A percentile compares a stretch with the other conserved stretches of the same genome.
Evolutionary conservation across 2,888 invertebrate species (phyloP).

Genomic region (Cantharis nigra): DNA sequence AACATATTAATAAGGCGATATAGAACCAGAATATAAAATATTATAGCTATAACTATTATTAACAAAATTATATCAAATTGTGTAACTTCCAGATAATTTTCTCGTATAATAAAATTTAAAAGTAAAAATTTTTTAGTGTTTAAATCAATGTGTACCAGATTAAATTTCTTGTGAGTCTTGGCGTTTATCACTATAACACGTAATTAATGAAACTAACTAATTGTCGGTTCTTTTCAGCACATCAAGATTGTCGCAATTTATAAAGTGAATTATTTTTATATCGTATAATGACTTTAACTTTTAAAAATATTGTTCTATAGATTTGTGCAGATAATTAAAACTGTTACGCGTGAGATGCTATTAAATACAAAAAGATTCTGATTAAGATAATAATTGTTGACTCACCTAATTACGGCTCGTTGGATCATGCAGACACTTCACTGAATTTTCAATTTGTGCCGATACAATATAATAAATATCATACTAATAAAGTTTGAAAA

Average conservation of each 20-base stretch:
- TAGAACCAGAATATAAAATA: too few relatives aligned
- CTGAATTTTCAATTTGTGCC: not conserved
- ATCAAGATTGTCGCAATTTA: not conserved
- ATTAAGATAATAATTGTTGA: conserved; percentile 37
- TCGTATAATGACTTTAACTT: conserved; percentile 3
- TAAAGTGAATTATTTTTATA: conserved; percentile 2
- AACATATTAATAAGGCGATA: too few relatives aligned
- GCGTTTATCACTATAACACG: not conserved
- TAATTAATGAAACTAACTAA: not conserved
- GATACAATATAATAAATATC: not conserved
- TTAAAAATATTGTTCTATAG: conserved; percentile 13
- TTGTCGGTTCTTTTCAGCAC: conserved; percentile 1
- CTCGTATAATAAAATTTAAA: not conserved
- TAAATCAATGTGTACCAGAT: not conserved
- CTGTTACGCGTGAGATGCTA: conserved; percentile 36
- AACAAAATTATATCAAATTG: too few relatives aligned
- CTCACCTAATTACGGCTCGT: conserved; percentile 33
- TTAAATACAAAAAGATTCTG: conserved; percentile 36
- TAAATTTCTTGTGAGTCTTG: not conserved
- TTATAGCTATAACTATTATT: too few relatives aligned
- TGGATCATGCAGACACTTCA: not conserved
- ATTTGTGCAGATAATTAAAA: conserved; percentile 36
- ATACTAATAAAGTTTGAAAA: not conserved
- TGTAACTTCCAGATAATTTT: too few relatives aligned
- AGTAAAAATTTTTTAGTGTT: not conserved